These are phyloP conservation scores for Synaphobranchus kaupii DNA, from an alignment of 2,797 vertebrate species.

Conservation along the genomic window DNA sequence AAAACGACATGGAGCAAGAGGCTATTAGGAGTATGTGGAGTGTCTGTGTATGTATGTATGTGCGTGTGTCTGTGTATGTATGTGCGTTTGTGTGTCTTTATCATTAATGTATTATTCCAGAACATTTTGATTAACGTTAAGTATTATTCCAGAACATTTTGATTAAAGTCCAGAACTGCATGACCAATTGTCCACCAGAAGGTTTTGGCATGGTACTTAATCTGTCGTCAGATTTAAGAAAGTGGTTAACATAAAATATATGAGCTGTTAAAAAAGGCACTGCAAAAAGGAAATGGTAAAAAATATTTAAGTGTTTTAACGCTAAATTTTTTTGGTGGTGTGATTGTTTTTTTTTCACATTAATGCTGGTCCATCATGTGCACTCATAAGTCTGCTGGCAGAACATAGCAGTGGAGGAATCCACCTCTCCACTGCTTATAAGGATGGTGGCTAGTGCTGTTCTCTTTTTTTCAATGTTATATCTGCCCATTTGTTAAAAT, in stretches of 20 bases:
- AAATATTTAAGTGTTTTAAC: conserved; percentile 80
- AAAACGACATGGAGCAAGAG: conserved; percentile 49
- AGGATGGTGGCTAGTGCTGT: conserved; percentile 64
- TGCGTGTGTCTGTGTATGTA: conserved; percentile 6
- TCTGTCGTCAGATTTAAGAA: conserved; percentile 79
- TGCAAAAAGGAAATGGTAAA: conserved; percentile 58
- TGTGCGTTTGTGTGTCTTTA: conserved; percentile 38
- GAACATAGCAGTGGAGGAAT: conserved; percentile 51
- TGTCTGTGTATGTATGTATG: background rate
- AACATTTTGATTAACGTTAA: conserved; percentile 77
- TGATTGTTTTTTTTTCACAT: conserved; percentile 45
- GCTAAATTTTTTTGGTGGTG: conserved; percentile 56
- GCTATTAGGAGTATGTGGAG: conserved; percentile 35
- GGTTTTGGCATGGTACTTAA: conserved; percentile 74
- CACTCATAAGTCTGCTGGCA: conserved; percentile 17
- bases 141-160: conserved; percentile 74
- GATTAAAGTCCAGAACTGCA: conserved; percentile 77
- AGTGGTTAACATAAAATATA: conserved; percentile 78
- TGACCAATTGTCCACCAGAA: conserved; percentile 64
- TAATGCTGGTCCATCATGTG: background rate
- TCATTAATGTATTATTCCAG: conserved; percentile 59
- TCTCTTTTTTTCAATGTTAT: conserved; percentile 47
- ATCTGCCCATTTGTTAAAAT: conserved; percentile 67
- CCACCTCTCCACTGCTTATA: conserved; percentile 70
- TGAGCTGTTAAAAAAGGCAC: conserved; percentile 76